Percentiles rank a stretch among this genome's conserved stretches.
phyloP scores from a whole-genome alignment of 2,888 invertebrate species.

The Chironomus riparius region DNA sequence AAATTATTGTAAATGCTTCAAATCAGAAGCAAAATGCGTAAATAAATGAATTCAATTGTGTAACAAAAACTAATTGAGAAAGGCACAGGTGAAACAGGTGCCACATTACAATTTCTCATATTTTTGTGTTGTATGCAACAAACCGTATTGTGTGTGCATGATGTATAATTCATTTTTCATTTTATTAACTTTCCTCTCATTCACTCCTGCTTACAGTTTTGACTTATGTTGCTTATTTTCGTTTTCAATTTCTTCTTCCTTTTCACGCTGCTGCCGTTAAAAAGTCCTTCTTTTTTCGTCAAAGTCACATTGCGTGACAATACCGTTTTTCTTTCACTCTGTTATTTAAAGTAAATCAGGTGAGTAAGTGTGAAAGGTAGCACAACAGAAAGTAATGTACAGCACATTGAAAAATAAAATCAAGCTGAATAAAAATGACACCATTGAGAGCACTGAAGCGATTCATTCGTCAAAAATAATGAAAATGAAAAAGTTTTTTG shows the following conservation, averaged over 20 bases:
- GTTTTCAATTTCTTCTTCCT: background rate
- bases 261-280: background rate
- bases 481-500: background rate
- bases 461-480: background rate
- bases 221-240: too few relatives aligned
- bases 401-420: background rate
- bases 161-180: slow-evolving; percentile 17
- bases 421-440: slow-evolving; percentile 5
- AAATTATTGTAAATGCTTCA: too few relatives aligned
- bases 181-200: slow-evolving; percentile 4
- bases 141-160: background rate
- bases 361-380: too few relatives aligned
- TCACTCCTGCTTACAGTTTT: too few relatives aligned
- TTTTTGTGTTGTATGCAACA: background rate
- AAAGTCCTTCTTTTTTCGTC: too few relatives aligned
- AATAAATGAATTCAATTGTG: background rate
- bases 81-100: slow-evolving; percentile 22
- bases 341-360: background rate
- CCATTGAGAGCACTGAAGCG: slow-evolving; percentile 8
- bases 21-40: slow-evolving; percentile 2
- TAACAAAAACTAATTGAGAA: background rate
- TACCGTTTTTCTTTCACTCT: slow-evolving; percentile 7
- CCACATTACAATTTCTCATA: background rate
- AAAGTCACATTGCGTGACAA: slow-evolving; percentile 21
- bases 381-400: background rate